Evolutionary conservation across 2,888 invertebrate species (phyloP).

Genomic region (Dryomyza anilis): DNA sequence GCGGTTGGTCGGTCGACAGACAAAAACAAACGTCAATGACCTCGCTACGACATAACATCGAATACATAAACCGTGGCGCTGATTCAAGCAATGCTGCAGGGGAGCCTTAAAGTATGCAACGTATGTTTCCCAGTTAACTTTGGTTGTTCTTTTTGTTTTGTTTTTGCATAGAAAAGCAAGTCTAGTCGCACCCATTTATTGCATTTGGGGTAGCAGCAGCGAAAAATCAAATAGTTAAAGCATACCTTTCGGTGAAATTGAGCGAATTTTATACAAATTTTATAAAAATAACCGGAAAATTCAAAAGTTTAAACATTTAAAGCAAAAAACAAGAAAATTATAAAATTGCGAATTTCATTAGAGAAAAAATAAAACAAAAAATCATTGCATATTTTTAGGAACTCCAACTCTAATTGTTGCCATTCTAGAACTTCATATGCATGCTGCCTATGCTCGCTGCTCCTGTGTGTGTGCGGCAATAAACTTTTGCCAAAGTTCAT

Average conservation of each 20-base stretch:
- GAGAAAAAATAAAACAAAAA: neutral
- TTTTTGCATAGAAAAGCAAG: neutral
- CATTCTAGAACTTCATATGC: too few species aligned
- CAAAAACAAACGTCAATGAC: slow-evolving; percentile 56
- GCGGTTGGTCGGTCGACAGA: slow-evolving; percentile 47
- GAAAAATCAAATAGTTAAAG: neutral
- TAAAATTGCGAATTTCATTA: neutral
- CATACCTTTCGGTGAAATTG: neutral
- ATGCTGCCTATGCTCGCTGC: too few species aligned
- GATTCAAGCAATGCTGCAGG: neutral
- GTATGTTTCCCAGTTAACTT: too few species aligned
- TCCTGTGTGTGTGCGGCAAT: neutral
- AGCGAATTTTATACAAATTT: too few species aligned
- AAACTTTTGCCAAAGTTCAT: slow-evolving; percentile 5
- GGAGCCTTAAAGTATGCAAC: neutral
- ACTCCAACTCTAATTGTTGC: too few species aligned
- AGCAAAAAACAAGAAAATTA: neutral
- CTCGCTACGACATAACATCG: slow-evolving; percentile 39
- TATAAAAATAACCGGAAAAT: too few species aligned
- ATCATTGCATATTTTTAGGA: neutral
- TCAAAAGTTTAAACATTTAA: too few species aligned
- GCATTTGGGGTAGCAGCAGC: too few species aligned
- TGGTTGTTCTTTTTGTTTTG: too few species aligned
- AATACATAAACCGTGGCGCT: neutral
- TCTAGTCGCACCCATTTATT: neutral